phyloP scores from a whole-genome alignment of 2,888 invertebrate genomes.

The Limnephilus auricula region DNA sequence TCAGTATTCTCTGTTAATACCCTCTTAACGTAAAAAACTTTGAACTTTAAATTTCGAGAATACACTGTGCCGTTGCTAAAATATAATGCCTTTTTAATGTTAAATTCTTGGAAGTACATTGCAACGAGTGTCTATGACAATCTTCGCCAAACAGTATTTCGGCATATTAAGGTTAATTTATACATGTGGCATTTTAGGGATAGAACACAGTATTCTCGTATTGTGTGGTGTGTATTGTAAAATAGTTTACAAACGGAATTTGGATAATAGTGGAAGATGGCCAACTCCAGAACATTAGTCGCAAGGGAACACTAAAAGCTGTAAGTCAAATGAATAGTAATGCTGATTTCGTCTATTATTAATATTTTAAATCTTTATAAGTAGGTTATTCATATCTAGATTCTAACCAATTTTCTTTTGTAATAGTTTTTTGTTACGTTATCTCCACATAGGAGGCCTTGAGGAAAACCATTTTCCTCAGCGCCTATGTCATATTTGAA shows the following conservation, averaged over 20 bases:
- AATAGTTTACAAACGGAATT: slow-evolving; percentile 17
- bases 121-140: background rate
- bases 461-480: no score
- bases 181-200: background rate
- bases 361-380: background rate
- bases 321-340: background rate
- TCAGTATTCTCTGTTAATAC: no score
- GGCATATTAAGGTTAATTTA: background rate
- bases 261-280: slow-evolving; percentile 4
- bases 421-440: no score
- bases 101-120: background rate
- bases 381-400: background rate
- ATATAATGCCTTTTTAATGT: no score
- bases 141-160: background rate
- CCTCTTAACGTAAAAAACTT: no score
- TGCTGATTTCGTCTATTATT: background rate
- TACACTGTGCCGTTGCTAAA: background rate
- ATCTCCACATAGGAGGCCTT: no score
- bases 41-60: background rate
- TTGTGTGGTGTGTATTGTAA: background rate
- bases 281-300: background rate
- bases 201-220: background rate
- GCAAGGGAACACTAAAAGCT: background rate
- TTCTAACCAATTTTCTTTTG: background rate
- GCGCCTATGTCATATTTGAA: no score